Percentiles rank a stretch among this genome's conserved stretches.
Evolutionary conservation across 1,140 invertebrate genomes (phyloP).

Genomic region (Octopus sinensis): DNA sequence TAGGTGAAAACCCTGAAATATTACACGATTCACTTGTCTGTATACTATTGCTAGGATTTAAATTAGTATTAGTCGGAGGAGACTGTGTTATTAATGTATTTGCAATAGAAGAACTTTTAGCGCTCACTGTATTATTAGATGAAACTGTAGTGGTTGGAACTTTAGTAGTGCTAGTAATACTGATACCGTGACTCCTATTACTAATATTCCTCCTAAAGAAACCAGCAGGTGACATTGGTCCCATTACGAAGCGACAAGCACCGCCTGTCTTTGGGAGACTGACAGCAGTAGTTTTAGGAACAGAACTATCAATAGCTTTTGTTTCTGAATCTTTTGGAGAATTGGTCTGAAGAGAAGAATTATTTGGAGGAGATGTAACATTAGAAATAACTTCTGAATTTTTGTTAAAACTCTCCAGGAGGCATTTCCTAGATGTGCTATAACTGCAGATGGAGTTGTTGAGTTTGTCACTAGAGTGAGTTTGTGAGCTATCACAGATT

Average conservation of each 20-base stretch:
- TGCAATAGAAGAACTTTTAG: background rate
- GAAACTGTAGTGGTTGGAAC: background rate
- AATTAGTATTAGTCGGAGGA: background rate
- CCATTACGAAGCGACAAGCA: slow-evolving; percentile 6
- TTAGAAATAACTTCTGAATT: too few species aligned
- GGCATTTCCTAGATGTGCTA: background rate
- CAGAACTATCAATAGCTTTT: too few species aligned
- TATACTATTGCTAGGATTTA: background rate
- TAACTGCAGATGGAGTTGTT: background rate
- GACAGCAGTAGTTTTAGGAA: slow-evolving; percentile 3
- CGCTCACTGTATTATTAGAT: background rate
- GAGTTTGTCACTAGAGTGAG: background rate
- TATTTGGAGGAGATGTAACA: too few species aligned
- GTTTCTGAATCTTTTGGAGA: too few species aligned
- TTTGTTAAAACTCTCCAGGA: background rate
- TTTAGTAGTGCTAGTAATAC: background rate
- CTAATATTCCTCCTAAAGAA: slow-evolving; percentile 3
- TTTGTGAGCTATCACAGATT: slow-evolving; percentile 1
- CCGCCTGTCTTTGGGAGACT: background rate
- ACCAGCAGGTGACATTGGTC: background rate
- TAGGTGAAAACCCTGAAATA: too few species aligned
- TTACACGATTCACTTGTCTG: background rate
- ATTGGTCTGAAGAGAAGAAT: too few species aligned
- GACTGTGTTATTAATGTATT: background rate
- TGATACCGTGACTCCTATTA: slow-evolving; percentile 6